Percentiles rank a stretch among this genome's conserved stretches.
Conservation (phyloP, 2,113 vertebrate genomes). For the Trogon surrucura region DNA sequence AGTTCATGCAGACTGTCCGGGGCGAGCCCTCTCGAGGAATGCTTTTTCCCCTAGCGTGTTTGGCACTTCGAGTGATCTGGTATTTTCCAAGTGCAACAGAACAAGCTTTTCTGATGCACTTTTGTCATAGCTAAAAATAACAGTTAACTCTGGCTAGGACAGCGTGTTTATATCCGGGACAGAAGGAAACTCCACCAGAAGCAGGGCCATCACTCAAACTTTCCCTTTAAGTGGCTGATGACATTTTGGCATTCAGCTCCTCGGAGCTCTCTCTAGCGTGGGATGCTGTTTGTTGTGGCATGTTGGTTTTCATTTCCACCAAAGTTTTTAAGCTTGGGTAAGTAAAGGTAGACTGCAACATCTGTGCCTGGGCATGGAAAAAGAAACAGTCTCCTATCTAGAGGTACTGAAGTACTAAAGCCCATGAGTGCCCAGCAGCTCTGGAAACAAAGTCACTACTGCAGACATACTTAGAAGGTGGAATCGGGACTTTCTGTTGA, state of each 20-base stretch:
- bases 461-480: not conserved
- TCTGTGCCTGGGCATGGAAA: not conserved
- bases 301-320: not conserved
- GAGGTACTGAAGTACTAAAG: not conserved
- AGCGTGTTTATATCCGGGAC: not conserved
- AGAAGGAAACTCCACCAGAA: constrained; percentile 37
- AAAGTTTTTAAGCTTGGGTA: not conserved
- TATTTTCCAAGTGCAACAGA: constrained; percentile 29
- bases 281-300: rapidly evolving
- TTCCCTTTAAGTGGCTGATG: not conserved
- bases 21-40: not conserved
- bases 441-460: not conserved
- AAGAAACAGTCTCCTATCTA: not conserved
- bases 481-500: not conserved
- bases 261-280: not conserved
- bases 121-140: constrained; percentile 50
- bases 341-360: not conserved
- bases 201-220: not conserved
- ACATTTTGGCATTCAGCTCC: not conserved
- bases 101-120: constrained; percentile 28
- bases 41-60: not conserved
- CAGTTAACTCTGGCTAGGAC: not conserved
- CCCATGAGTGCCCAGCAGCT: not conserved
- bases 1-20: not conserved
- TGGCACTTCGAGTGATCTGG: not conserved